These are phyloP conservation scores for Anableps anableps DNA, from an alignment of 2,797 vertebrate species.

Conservation along the genomic window DNA sequence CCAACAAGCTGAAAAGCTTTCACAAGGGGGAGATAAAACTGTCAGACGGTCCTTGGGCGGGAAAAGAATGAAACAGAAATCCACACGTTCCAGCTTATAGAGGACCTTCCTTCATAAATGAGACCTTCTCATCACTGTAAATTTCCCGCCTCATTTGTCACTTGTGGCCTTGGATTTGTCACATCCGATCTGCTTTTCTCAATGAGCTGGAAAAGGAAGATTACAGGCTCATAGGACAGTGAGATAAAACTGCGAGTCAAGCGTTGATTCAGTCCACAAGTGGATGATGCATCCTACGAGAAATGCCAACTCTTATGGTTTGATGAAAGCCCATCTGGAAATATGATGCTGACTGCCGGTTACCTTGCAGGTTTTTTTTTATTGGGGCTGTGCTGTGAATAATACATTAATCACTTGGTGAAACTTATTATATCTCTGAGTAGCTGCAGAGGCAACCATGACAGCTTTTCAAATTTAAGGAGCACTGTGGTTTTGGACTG, in stretches of 20 bases:
- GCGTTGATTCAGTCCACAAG: slow-evolving; percentile 60
- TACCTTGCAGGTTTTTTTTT: slow-evolving; percentile 20
- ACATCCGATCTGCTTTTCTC: slow-evolving; percentile 72
- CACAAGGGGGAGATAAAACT: not conserved
- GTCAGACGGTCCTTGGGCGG: not conserved
- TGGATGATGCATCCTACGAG: slow-evolving; percentile 42
- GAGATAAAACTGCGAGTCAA: slow-evolving; percentile 53
- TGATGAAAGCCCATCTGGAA: slow-evolving; percentile 32
- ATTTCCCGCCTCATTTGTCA: slow-evolving; percentile 73
- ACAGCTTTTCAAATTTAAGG: slow-evolving; percentile 62
- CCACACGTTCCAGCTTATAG: slow-evolving; percentile 19
- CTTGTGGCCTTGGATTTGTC: slow-evolving; percentile 69
- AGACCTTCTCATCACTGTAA: slow-evolving; percentile 59
- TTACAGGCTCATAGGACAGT: slow-evolving; percentile 61
- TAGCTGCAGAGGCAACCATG: slow-evolving; percentile 34
- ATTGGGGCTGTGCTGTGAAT: slow-evolving; percentile 61
- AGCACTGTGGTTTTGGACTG: slow-evolving; percentile 45
- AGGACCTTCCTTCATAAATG: slow-evolving; percentile 29
- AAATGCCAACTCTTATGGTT: slow-evolving; percentile 52
- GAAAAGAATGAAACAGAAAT: slow-evolving; percentile 38
- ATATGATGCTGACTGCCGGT: slow-evolving; percentile 49
- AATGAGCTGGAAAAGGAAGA: slow-evolving; percentile 62
- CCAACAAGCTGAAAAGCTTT: slow-evolving; percentile 14
- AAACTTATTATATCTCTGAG: slow-evolving; percentile 44
- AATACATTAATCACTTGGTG: slow-evolving; percentile 68